Evolutionary conservation across 2,113 vertebrate species (phyloP), one percentile per base, ranked within the genome.

Genomic region (Sula dactylatra): DNA sequence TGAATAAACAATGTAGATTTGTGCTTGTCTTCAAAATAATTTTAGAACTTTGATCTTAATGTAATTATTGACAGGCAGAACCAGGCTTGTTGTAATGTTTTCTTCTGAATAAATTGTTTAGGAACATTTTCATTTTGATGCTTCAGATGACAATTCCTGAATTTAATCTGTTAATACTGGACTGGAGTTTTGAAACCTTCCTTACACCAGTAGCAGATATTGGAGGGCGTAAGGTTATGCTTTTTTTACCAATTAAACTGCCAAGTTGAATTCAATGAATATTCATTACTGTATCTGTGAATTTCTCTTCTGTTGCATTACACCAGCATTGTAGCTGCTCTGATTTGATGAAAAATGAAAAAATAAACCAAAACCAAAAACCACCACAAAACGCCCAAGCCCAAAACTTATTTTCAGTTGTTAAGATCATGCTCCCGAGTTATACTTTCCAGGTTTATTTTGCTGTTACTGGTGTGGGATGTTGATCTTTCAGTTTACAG

Each of bases 401-500:
- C 14, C 16, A 2, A 66, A 76, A 36, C 5, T 4, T 45, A 11
- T 71, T 80, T 82, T 27, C 17, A 47, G 9, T 19, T 81, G 40
- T 66, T 71, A 74, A 26, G 19, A 3, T 16, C 56, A 24, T 7
- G 5, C 16, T 83, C 50, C 24, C 12, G 54, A 64, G 31, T 38
- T 52, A 25, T 13, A 5, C 19, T 52, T 62, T 40, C 55, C 50
- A 44, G 18, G 3, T 78, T 24, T 66, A 24, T 7, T 45, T 90
- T 85, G 10, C 45, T 44, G 21, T 52, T 50, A 32, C 10, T 0
- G 0, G 0, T 55, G 32, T 8, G 52, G 14, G 47, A 9, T 38
- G n/a, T 6, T 52, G 36, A 82, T 9, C 5, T 58, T 66, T n/a
- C 45, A 29, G 17, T 52, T 92, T 32, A 9, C 17, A 84, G 42